A percentile compares a stretch with the other conserved stretches of the same genome.
Conservation (phyloP, 2,888 invertebrate species). For the Physocephala rufipes region DNA sequence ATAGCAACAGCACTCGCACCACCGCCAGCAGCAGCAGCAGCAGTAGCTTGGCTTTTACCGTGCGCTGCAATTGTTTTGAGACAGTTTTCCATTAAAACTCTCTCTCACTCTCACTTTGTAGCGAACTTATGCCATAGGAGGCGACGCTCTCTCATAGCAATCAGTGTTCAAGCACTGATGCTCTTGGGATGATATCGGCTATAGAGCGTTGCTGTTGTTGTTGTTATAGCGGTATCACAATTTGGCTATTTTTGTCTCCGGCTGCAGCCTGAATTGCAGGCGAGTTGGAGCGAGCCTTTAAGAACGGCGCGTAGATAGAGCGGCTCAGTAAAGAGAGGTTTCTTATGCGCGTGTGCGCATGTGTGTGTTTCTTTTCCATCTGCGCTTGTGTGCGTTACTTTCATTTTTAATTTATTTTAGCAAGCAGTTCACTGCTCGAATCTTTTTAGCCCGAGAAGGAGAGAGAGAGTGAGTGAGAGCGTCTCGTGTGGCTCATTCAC, state of each 20-base stretch:
- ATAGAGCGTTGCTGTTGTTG: background rate
- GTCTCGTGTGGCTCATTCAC: background rate
- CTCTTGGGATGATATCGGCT: slow-evolving; percentile 5
- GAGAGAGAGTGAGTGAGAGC: slow-evolving; percentile 12
- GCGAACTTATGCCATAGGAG: background rate
- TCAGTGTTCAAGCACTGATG: background rate
- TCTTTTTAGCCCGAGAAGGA: no score
- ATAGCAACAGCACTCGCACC: background rate
- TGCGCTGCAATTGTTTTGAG: background rate
- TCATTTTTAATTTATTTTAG: slow-evolving; percentile 17
- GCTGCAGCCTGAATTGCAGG: slow-evolving; percentile 1
- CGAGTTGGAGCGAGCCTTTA: background rate
- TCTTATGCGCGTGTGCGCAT: background rate
- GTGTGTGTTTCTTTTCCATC: background rate
- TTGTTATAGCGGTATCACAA: slow-evolving; percentile 14
- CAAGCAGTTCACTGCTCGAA: background rate
- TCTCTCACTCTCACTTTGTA: background rate
- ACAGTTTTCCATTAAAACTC: slow-evolving; percentile 2
- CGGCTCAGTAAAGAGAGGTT: slow-evolving; percentile 1
- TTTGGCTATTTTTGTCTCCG: slow-evolving; percentile 25
- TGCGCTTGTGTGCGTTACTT: slow-evolving; percentile 8
- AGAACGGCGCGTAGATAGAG: background rate
- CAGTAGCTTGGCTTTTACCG: slow-evolving; percentile 16
- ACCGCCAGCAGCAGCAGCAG: no score
- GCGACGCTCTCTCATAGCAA: background rate